These are phyloP conservation scores for Pao palembangensis DNA, from an alignment of 2,113 vertebrate species.

Conservation along the genomic window DNA sequence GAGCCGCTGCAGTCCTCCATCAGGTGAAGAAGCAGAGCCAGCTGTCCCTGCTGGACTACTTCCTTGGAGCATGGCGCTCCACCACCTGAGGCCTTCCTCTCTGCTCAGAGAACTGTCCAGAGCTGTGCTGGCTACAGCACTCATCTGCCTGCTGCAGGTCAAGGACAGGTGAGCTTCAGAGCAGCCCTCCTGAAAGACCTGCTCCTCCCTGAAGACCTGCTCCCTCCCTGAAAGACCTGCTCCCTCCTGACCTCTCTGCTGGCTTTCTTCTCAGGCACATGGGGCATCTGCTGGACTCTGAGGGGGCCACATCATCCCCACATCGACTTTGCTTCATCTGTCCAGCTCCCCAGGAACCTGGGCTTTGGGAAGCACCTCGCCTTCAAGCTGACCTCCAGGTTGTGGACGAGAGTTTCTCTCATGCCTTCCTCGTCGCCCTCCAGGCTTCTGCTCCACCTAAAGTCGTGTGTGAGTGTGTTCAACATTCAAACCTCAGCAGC, in stretches of 20 bases:
- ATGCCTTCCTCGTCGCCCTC: neutral
- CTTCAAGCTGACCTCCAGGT: constrained; percentile 92
- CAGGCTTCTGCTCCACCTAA: too few species aligned
- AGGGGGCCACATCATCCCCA: constrained; percentile 98
- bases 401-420: constrained; percentile 82
- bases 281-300: constrained; percentile 89
- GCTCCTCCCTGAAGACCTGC: too few species aligned
- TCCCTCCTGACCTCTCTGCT: neutral
- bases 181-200: too few species aligned
- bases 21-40: constrained; percentile 96
- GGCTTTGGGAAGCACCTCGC: constrained; percentile 95
- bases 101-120: constrained; percentile 86
- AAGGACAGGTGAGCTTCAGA: too few species aligned
- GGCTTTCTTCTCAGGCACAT: constrained; percentile 82
- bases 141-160: too few species aligned
- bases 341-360: constrained; percentile 90
- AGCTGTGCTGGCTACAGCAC: constrained; percentile 89
- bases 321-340: constrained; percentile 97
- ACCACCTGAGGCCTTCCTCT: constrained; percentile 87
- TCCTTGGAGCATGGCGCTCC: constrained; percentile 84
- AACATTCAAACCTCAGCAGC: too few species aligned
- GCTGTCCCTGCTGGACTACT: constrained; percentile 87
- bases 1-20: constrained; percentile 92
- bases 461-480: too few species aligned
- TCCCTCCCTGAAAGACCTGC: neutral